Conservation (phyloP, 2,797 vertebrate species). For the Clarias fuscus region DNA sequence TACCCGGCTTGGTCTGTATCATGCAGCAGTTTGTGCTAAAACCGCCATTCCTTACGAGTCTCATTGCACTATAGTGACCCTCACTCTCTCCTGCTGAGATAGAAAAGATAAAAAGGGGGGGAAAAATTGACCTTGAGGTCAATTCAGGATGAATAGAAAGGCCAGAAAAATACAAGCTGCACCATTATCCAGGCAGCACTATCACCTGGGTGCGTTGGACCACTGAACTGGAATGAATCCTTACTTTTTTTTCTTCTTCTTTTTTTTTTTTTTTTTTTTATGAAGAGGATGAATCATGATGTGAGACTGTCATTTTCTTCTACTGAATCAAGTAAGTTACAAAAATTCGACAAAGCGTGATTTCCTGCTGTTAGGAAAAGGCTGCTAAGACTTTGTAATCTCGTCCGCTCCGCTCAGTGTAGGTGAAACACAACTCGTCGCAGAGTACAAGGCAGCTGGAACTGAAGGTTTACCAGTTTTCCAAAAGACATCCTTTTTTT, state of each 20-base stretch:
- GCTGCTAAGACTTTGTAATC: background rate
- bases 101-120: conserved; percentile 7
- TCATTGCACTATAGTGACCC: conserved; percentile 53
- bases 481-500: conserved; percentile 1
- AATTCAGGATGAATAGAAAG: conserved; percentile 33
- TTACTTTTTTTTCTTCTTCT: background rate
- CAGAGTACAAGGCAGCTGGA: background rate
- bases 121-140: conserved; percentile 23
- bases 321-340: conserved; percentile 15
- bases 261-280: background rate
- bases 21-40: conserved; percentile 40
- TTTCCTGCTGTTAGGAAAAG: conserved; percentile 28
- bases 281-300: conserved; percentile 6
- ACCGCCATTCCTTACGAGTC: conserved; percentile 48
- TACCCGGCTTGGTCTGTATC: conserved; percentile 43
- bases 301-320: conserved; percentile 21
- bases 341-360: conserved; percentile 14
- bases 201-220: conserved; percentile 25
- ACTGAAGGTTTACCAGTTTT: conserved; percentile 17
- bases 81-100: conserved; percentile 43
- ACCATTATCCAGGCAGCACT: conserved; percentile 26
- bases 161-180: conserved; percentile 18
- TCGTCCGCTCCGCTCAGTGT: conserved; percentile 7
- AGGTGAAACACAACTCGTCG: background rate
- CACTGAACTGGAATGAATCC: conserved; percentile 37